Evolutionary conservation across 2,113 vertebrate genomes (phyloP).

Genomic region (Campylomormyrus numenius): DNA sequence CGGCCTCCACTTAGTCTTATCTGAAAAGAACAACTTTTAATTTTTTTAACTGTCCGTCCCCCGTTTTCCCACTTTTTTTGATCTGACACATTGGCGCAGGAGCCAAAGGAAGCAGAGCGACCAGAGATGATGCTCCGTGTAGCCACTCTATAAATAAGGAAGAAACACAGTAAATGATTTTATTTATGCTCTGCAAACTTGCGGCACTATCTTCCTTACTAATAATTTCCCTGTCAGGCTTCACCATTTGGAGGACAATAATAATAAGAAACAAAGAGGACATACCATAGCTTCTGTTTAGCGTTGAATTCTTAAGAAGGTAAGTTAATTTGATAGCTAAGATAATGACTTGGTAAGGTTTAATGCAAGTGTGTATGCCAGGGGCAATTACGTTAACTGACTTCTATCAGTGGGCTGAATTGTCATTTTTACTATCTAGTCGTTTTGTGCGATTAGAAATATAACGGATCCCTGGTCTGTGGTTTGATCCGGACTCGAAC

Average conservation of each 20-base stretch:
- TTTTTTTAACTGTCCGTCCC: neutral
- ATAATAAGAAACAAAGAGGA: neutral
- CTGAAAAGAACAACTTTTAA: neutral
- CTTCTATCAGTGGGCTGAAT: neutral
- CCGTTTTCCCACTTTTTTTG: neutral
- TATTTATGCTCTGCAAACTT: neutral
- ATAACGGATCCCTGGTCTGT: neutral
- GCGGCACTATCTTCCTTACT: neutral
- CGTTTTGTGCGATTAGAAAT: neutral
- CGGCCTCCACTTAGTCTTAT: neutral
- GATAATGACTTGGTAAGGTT: neutral
- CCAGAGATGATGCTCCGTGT: neutral
- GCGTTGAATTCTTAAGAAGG: neutral
- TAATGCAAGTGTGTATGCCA: neutral
- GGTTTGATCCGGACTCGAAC: neutral
- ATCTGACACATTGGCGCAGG: neutral
- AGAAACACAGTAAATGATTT: neutral
- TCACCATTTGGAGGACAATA: neutral
- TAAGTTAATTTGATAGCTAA: neutral
- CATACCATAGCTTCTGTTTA: neutral
- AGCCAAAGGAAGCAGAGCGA: neutral
- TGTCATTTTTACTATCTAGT: neutral
- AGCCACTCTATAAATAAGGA: conserved; percentile 15
- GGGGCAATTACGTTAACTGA: neutral
- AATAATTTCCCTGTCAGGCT: neutral